These are phyloP conservation scores for Callospermophilus lateralis DNA, from an alignment of 2,113 vertebrate genomes.

Conservation along the genomic window DNA sequence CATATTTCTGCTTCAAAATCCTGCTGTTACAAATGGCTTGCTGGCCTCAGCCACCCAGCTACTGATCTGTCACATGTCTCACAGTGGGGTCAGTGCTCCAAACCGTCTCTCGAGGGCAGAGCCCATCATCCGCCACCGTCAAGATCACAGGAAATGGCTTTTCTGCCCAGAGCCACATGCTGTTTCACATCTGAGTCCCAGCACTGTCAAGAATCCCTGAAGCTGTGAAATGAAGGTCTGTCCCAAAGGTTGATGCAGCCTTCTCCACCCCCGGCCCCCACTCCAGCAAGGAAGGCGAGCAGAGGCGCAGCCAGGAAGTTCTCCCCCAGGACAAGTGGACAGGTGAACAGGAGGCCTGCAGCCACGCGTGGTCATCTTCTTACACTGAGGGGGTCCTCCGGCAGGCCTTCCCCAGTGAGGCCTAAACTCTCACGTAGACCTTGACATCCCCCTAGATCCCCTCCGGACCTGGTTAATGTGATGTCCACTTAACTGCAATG, in stretches of 20 bases:
- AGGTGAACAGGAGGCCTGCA: neutral
- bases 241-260: neutral
- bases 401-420: neutral
- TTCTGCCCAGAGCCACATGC: rapidly evolving
- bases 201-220: neutral
- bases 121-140: neutral
- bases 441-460: neutral
- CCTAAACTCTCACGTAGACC: neutral
- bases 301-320: neutral
- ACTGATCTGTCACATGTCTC: rapidly evolving
- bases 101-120: neutral
- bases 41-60: neutral
- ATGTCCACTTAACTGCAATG: neutral
- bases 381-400: neutral
- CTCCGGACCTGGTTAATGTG: neutral
- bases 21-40: neutral
- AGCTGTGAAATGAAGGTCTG: neutral
- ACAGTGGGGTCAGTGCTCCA: neutral
- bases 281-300: neutral
- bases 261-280: neutral
- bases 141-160: neutral
- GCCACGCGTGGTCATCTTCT: neutral
- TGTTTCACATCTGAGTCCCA: neutral
- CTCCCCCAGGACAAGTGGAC: neutral
- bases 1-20: neutral